Conservation (phyloP, 2,797 vertebrate species). For the Notolepis coatsorum region DNA sequence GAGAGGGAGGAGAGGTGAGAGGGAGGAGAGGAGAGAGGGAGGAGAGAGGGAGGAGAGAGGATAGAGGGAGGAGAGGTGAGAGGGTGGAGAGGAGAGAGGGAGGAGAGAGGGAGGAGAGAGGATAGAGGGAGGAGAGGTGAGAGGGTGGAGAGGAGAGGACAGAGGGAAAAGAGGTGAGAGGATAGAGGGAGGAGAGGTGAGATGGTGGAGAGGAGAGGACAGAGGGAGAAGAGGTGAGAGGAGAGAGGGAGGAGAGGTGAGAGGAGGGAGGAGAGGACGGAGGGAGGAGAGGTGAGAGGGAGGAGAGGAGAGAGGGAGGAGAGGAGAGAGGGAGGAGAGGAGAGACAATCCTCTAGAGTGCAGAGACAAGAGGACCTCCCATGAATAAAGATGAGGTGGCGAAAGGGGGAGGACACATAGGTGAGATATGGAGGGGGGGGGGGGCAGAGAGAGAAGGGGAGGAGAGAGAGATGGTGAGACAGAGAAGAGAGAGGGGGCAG, state of each 20-base stretch:
- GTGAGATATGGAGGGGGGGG: conserved; percentile 43
- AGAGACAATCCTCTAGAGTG: not conserved
- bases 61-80: not conserved
- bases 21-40: not conserved
- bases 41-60: not conserved
- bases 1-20: not conserved
- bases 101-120: not conserved
- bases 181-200: conserved; percentile 61
- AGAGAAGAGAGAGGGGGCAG: conserved; percentile 73
- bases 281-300: not conserved
- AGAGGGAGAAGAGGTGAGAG: conserved; percentile 49
- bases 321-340: conserved; percentile 3
- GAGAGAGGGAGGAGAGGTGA: not conserved
- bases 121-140: not conserved
- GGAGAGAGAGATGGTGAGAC: too few species aligned
- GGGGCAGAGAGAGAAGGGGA: not conserved
- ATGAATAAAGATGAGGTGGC: conserved; percentile 71
- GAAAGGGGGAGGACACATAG: conserved; percentile 50
- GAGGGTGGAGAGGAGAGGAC: not conserved
- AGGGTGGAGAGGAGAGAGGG: not conserved
- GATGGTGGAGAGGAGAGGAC: conserved; percentile 54
- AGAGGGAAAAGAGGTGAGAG: conserved; percentile 11
- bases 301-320: not conserved
- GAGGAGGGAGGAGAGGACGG: too few species aligned
- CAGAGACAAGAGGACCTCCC: conserved; percentile 27